Conservation (phyloP, 2,113 vertebrate genomes). For the Bubalus kerabau region DNA sequence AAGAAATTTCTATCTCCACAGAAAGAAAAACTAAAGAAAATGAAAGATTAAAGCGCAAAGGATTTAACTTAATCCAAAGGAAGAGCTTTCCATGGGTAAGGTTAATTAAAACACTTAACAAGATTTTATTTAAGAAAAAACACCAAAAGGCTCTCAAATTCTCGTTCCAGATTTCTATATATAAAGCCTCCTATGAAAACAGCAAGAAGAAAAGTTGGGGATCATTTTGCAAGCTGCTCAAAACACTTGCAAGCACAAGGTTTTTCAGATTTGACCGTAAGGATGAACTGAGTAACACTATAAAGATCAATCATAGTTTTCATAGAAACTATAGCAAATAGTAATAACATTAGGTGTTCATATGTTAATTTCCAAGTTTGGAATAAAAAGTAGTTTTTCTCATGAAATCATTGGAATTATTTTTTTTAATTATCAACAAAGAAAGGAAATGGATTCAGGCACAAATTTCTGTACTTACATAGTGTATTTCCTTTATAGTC, state of each 20-base stretch:
- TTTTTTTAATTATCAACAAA: background rate
- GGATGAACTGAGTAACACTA: background rate
- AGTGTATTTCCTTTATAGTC: background rate
- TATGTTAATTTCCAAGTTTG: background rate
- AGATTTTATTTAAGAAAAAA: slow-evolving; percentile 30
- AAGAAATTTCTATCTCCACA: slow-evolving; percentile 27
- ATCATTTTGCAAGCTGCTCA: background rate
- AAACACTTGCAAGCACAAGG: background rate
- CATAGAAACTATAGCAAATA: background rate
- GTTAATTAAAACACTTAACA: slow-evolving; percentile 57
- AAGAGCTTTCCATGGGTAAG: slow-evolving; percentile 42
- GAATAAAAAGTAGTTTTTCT: background rate
- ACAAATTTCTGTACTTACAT: background rate
- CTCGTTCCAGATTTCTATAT: slow-evolving; percentile 14
- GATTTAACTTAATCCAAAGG: slow-evolving; percentile 62
- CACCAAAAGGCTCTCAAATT: background rate
- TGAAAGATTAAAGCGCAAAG: slow-evolving; percentile 46
- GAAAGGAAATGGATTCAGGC: background rate
- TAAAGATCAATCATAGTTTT: background rate
- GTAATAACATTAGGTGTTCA: background rate
- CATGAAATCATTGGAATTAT: background rate
- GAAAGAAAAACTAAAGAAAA: slow-evolving; percentile 40
- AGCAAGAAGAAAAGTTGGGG: background rate
- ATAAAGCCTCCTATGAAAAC: background rate
- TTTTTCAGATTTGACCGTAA: background rate